Conservation (phyloP, 2,113 vertebrate species). For the Danionella cerebrum region DNA sequence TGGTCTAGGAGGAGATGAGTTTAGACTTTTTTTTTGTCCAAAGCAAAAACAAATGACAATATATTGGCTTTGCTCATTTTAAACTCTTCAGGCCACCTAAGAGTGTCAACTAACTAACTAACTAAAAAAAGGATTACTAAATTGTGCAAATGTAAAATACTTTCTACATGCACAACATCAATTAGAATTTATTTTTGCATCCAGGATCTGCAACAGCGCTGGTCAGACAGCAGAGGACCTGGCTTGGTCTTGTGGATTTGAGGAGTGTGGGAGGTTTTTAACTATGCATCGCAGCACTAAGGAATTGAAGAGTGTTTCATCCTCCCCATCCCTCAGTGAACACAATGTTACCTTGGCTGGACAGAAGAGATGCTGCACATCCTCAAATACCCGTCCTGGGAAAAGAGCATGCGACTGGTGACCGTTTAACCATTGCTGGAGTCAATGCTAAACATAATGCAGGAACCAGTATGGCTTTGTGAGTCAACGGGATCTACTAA, state of each 20-base stretch:
- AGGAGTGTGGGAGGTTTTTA: conserved; percentile 67
- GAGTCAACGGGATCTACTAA: neutral
- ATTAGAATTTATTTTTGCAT: neutral
- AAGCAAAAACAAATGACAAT: no score
- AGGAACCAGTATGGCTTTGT: neutral
- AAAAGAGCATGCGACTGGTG: conserved; percentile 57
- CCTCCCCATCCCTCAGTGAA: neutral
- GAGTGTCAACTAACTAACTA: no score
- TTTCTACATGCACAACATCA: no score
- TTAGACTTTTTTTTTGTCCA: no score
- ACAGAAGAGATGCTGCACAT: conserved; percentile 43
- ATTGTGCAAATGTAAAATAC: no score
- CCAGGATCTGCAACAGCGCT: conserved; percentile 66
- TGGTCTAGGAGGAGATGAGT: no score
- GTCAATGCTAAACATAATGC: neutral
- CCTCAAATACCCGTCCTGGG: conserved; percentile 18
- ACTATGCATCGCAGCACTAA: conserved; percentile 51
- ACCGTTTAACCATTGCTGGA: neutral
- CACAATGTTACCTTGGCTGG: conserved; percentile 5
- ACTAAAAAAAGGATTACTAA: no score
- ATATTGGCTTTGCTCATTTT: no score
- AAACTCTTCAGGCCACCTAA: no score
- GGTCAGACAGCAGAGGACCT: conserved; percentile 73
- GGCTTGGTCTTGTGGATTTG: conserved; percentile 61
- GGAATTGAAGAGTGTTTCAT: conserved; percentile 35